phyloP scores from a whole-genome alignment of 2,113 vertebrate genomes.

The Orcinus orca region DNA sequence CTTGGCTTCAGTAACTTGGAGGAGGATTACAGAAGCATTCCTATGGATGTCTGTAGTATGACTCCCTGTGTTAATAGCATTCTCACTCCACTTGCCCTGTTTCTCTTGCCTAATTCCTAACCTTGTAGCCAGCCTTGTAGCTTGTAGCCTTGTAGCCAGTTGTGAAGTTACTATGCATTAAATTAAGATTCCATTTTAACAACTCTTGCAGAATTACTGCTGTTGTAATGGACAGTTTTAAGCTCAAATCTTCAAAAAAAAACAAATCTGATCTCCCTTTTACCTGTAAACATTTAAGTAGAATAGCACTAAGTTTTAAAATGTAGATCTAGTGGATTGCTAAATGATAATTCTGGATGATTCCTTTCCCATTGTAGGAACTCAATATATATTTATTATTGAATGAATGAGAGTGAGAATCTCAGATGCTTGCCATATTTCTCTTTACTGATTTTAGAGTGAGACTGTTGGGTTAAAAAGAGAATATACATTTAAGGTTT shows the following conservation, averaged over 20 bases:
- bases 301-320: slow-evolving; percentile 12
- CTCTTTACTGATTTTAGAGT: background rate
- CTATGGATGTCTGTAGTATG: background rate
- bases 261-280: background rate
- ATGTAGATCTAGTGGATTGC: background rate
- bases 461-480: slow-evolving; percentile 32
- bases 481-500: background rate
- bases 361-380: background rate
- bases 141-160: background rate
- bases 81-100: background rate
- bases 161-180: slow-evolving; percentile 2
- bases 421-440: background rate
- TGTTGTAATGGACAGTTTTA: background rate
- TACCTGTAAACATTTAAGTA: background rate
- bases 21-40: background rate
- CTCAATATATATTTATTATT: background rate
- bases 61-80: background rate
- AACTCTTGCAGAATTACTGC: background rate
- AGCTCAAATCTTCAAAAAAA: background rate
- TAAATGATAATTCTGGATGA: background rate
- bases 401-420: background rate
- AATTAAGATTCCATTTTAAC: background rate
- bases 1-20: background rate
- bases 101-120: slow-evolving; percentile 35
- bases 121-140: background rate